Evolutionary conservation across 2,888 invertebrate species (phyloP).

Genomic region (Lithophane socia): DNA sequence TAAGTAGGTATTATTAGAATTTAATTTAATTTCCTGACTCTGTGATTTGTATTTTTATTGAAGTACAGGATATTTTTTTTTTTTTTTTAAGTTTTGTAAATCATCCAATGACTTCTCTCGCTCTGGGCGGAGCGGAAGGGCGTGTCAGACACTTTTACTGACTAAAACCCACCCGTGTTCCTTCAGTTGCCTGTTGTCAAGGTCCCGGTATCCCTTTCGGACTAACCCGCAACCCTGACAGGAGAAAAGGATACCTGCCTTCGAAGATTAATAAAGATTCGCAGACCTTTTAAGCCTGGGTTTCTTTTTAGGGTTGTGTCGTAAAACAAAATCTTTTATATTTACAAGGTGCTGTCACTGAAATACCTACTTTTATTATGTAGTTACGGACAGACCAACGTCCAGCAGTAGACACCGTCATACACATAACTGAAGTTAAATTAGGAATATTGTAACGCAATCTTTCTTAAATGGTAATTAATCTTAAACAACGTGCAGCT

Average conservation of each 20-base stretch:
- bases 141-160: too few species aligned
- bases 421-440: neutral
- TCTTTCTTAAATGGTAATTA: neutral
- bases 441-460: neutral
- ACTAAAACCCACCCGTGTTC: too few species aligned
- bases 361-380: slow-evolving; percentile 14
- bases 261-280: slow-evolving; percentile 39
- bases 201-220: too few species aligned
- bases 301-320: slow-evolving; percentile 6
- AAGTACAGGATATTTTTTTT: neutral
- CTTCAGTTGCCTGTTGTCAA: too few species aligned
- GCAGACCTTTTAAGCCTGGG: neutral
- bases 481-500: neutral
- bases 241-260: slow-evolving; percentile 20
- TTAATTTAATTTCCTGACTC: slow-evolving; percentile 43
- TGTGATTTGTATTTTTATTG: slow-evolving; percentile 27
- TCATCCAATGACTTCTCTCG: too few species aligned
- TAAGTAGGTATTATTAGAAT: slow-evolving; percentile 40
- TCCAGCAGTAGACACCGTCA: neutral
- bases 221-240: too few species aligned
- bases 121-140: too few species aligned
- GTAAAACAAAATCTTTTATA: slow-evolving; percentile 38
- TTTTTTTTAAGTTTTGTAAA: too few species aligned
- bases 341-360: slow-evolving; percentile 7
- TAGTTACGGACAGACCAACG: neutral